A percentile compares a stretch with the other conserved stretches of the same genome.
Conservation (phyloP, 2,113 vertebrate genomes). For the Zeus faber region DNA sequence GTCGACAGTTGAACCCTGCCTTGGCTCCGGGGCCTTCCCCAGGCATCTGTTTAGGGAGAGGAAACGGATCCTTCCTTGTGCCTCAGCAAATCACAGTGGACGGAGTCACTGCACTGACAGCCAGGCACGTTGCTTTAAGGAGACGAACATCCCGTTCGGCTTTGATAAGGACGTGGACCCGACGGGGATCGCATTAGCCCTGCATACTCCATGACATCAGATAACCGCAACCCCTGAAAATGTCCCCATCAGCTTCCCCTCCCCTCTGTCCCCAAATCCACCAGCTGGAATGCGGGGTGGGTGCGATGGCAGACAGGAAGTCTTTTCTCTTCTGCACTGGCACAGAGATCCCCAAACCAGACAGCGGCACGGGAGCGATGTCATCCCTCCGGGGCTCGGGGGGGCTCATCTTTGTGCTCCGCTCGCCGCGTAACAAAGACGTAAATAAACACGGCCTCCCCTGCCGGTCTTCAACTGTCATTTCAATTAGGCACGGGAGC, state of each 20-base stretch:
- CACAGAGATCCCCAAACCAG: conserved; percentile 79
- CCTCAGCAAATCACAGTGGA: conserved; percentile 18
- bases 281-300: conserved; percentile 53
- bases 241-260: conserved; percentile 16
- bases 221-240: conserved; percentile 42
- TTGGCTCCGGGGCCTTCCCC: conserved; percentile 27
- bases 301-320: conserved; percentile 84
- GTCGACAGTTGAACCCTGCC: conserved; percentile 28
- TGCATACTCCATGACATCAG: too few species aligned
- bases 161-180: too few species aligned
- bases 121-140: too few species aligned
- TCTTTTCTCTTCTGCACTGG: conserved; percentile 83
- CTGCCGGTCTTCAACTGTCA: conserved; percentile 81
- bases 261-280: conserved; percentile 38
- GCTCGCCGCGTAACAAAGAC: conserved; percentile 84
- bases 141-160: too few species aligned
- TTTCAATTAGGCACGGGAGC: conserved; percentile 79
- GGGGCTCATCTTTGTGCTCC: conserved; percentile 83
- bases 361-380: conserved; percentile 77
- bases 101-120: conserved; percentile 1
- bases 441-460: conserved; percentile 82
- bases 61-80: conserved; percentile 14
- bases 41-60: conserved; percentile 30
- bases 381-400: conserved; percentile 68
- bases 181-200: too few species aligned